Evolutionary conservation across 2,888 invertebrate genomes (phyloP).

Genomic region (Laspeyria flexula): DNA sequence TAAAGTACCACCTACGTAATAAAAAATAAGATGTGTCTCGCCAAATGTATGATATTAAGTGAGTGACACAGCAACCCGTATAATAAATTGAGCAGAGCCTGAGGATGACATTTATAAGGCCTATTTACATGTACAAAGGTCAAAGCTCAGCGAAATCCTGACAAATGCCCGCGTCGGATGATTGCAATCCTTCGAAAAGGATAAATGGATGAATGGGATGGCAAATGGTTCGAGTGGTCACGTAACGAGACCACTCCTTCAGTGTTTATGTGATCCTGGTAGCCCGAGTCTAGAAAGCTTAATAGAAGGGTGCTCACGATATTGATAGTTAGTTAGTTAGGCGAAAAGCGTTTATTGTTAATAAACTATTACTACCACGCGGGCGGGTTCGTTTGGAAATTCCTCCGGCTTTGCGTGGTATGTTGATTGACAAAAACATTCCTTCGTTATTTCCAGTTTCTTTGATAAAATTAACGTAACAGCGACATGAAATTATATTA

Average conservation of each 20-base stretch:
- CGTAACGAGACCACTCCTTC: conserved; percentile 20
- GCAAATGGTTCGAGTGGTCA: conserved; percentile 24
- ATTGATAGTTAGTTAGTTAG: not conserved
- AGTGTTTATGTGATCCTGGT: conserved; percentile 27
- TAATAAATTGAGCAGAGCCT: conserved; percentile 30
- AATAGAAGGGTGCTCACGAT: not conserved
- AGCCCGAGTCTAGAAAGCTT: conserved; percentile 2
- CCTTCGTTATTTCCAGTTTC: too few relatives aligned
- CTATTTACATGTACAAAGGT: conserved; percentile 39
- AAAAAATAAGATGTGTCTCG: conserved; percentile 5
- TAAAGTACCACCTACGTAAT: conserved; percentile 1
- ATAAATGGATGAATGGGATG: conserved; percentile 28
- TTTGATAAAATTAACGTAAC: too few relatives aligned
- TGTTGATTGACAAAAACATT: too few relatives aligned
- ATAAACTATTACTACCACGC: too few relatives aligned
- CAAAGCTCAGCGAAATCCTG: conserved; percentile 29
- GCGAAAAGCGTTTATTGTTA: too few relatives aligned
- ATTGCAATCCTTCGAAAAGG: conserved; percentile 24
- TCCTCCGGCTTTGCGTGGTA: too few relatives aligned
- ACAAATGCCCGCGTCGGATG: conserved; percentile 30
- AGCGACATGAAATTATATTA: not conserved
- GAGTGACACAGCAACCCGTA: conserved; percentile 27
- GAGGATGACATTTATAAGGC: conserved; percentile 35
- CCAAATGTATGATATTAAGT: conserved; percentile 14
- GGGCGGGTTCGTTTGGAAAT: too few relatives aligned